Conservation (phyloP, 2,113 vertebrate species). For the Meriones unguiculatus region DNA sequence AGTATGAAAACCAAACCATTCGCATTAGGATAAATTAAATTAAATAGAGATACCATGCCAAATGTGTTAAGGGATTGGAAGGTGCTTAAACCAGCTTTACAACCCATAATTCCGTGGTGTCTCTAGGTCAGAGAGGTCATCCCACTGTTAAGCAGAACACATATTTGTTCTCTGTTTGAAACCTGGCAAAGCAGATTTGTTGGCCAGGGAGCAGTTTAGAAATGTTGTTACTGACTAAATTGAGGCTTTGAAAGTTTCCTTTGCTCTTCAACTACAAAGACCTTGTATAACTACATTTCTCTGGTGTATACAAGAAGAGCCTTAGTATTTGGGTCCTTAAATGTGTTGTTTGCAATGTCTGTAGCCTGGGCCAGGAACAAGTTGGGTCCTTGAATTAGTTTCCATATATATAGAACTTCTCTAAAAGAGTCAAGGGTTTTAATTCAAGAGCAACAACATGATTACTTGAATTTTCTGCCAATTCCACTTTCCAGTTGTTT, state of each 20-base stretch:
- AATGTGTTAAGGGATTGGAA: neutral
- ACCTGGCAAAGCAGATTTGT: slow-evolving; percentile 34
- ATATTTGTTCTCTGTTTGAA: slow-evolving; percentile 30
- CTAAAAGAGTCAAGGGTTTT: neutral
- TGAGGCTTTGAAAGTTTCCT: neutral
- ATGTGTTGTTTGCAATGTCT: neutral
- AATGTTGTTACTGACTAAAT: neutral
- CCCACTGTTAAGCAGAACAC: neutral
- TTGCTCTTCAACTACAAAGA: slow-evolving; percentile 36
- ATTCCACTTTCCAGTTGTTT: neutral
- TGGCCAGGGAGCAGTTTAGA: neutral
- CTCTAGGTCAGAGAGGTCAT: slow-evolving; percentile 36
- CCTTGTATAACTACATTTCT: neutral
- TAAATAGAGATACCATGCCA: neutral
- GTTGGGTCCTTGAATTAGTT: slow-evolving; percentile 10
- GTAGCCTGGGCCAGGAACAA: neutral
- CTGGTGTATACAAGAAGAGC: neutral
- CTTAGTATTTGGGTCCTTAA: neutral
- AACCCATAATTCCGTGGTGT: neutral
- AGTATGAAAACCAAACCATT: neutral
- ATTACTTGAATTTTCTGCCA: neutral
- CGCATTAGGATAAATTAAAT: neutral
- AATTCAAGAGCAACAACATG: slow-evolving; percentile 26
- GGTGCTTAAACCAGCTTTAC: neutral
- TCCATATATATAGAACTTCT: neutral